Evolutionary conservation across 2,888 invertebrate genomes (phyloP).

Genomic region (Rhagium mordax): DNA sequence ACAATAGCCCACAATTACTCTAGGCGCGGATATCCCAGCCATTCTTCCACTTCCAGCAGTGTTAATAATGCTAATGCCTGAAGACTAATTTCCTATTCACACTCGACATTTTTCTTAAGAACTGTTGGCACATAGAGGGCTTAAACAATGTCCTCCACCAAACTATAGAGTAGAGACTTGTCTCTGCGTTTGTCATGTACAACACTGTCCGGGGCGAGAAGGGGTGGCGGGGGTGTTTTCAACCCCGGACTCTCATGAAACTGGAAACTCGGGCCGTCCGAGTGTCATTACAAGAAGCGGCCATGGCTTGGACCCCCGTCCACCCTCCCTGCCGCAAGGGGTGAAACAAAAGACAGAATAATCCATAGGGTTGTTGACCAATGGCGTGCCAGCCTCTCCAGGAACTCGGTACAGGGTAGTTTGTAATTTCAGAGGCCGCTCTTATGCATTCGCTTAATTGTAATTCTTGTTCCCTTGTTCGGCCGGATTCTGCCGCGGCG

Average conservation of each 20-base stretch:
- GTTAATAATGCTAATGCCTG: slow-evolving; percentile 17
- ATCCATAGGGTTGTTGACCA: slow-evolving; percentile 70
- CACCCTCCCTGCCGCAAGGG: slow-evolving; percentile 60
- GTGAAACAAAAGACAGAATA: slow-evolving; percentile 71
- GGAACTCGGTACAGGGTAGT: slow-evolving; percentile 44
- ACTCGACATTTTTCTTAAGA: slow-evolving; percentile 42
- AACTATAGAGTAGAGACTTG: slow-evolving; percentile 52
- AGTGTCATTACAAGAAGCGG: slow-evolving; percentile 70
- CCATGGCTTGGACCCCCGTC: slow-evolving; percentile 66
- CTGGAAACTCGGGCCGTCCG: slow-evolving; percentile 67
- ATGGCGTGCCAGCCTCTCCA: slow-evolving; percentile 62
- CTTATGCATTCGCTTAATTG: slow-evolving; percentile 55
- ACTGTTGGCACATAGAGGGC: slow-evolving; percentile 52
- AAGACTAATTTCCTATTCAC: slow-evolving; percentile 19
- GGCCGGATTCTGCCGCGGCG: background rate
- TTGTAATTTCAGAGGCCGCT: slow-evolving; percentile 45
- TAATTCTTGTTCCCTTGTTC: slow-evolving; percentile 20
- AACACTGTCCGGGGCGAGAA: slow-evolving; percentile 43
- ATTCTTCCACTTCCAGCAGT: slow-evolving; percentile 1
- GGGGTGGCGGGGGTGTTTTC: slow-evolving; percentile 48
- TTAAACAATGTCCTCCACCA: slow-evolving; percentile 55
- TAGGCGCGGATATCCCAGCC: background rate
- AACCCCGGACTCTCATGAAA: slow-evolving; percentile 57
- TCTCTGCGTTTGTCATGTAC: slow-evolving; percentile 60
- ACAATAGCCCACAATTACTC: background rate